Conservation (phyloP, 2,113 vertebrate genomes). For the Pterocles burchelli region DNA sequence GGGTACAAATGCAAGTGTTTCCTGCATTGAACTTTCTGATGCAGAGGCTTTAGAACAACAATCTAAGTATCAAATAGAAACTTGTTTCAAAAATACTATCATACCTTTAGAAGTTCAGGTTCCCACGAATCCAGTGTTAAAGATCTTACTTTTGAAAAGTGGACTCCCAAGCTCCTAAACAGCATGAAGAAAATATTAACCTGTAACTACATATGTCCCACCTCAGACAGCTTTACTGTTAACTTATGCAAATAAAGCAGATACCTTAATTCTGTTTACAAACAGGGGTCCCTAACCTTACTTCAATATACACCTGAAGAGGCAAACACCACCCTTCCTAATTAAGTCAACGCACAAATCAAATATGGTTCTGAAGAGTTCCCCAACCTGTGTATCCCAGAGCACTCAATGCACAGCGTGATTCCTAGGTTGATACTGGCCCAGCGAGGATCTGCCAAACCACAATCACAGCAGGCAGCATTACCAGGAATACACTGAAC, state of each 20-base stretch:
- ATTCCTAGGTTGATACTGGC: conserved; percentile 98
- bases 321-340: not conserved
- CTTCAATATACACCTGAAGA: not conserved
- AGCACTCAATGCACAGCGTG: conserved; percentile 95
- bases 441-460: conserved; percentile 92
- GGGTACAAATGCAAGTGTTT: not conserved
- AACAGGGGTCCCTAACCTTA: not conserved
- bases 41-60: not conserved
- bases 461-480: conserved; percentile 90
- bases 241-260: not conserved
- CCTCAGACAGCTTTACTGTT: not conserved
- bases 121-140: conserved; percentile 96
- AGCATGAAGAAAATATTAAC: not conserved
- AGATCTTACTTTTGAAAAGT: conserved; percentile 96
- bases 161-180: conserved; percentile 93
- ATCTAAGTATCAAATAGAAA: not conserved
- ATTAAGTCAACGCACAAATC: not conserved
- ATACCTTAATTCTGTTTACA: not conserved
- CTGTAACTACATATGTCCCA: not conserved
- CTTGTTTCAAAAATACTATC: not conserved
- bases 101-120: conserved; percentile 96
- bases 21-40: not conserved
- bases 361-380: not conserved
- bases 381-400: conserved; percentile 93
- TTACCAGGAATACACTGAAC: conserved; percentile 92